Percentiles rank a stretch among this genome's conserved stretches.
Evolutionary conservation across 2,888 invertebrate species (phyloP).

Genomic region (Lysandra coridon): DNA sequence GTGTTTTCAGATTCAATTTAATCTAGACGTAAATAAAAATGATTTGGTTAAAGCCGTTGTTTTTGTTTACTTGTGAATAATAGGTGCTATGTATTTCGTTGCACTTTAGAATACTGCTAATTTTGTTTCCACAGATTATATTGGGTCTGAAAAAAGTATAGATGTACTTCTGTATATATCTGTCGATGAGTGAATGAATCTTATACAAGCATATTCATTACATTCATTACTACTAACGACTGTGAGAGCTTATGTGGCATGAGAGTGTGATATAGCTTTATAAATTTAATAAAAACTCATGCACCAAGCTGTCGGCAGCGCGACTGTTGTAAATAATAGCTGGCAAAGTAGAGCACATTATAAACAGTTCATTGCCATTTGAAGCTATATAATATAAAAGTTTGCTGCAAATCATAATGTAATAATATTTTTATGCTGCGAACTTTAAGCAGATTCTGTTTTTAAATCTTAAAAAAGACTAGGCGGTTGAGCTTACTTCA

Average conservation of each 20-base stretch:
- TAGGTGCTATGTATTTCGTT: background rate
- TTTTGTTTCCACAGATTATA: background rate
- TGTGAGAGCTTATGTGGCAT: background rate
- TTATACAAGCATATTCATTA: background rate
- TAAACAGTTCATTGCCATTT: slow-evolving; percentile 2
- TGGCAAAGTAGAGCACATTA: background rate
- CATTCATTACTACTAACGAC: background rate
- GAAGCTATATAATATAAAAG: background rate
- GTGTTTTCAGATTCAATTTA: background rate
- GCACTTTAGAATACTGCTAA: background rate
- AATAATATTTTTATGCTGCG: background rate
- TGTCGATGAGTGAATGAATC: background rate
- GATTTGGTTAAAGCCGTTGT: background rate
- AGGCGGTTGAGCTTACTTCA: too few species aligned
- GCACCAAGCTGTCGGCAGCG: background rate
- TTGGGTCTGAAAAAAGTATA: background rate
- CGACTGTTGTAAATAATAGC: slow-evolving; percentile 3
- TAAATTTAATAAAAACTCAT: background rate
- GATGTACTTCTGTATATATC: background rate
- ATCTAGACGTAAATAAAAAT: background rate
- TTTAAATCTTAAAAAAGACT: too few species aligned
- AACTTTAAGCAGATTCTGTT: background rate
- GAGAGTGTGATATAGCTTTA: background rate
- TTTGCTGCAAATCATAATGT: background rate
- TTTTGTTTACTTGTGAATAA: background rate